These are phyloP conservation scores for Chloroclysta siterata DNA, from an alignment of 2,888 invertebrate species.

Conservation along the genomic window DNA sequence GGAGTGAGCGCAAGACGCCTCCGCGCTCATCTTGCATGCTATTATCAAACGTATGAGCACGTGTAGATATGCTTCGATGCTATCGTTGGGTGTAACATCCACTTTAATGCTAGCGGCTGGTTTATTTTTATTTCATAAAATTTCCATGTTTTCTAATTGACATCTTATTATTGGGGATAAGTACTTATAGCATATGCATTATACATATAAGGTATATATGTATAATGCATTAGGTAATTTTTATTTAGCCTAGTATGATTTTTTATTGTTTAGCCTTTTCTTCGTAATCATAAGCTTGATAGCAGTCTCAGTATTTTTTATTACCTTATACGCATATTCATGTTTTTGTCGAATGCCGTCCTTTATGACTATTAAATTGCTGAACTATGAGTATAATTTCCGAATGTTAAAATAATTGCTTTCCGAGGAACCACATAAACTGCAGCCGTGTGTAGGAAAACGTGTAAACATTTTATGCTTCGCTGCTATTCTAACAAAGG, in stretches of 20 bases:
- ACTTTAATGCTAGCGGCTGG: conserved; percentile 24
- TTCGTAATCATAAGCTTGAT: conserved; percentile 17
- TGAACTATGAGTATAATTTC: conserved; percentile 44
- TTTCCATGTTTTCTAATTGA: too few relatives aligned
- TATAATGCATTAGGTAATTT: too few relatives aligned
- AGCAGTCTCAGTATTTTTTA: conserved; percentile 10
- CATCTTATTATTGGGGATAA: too few relatives aligned
- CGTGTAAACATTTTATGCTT: conserved; percentile 66
- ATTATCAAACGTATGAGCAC: conserved; percentile 36
- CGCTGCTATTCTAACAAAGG: conserved; percentile 57
- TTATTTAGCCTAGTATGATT: too few relatives aligned
- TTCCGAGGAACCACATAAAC: conserved; percentile 57
- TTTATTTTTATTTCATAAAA: background rate
- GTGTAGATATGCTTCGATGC: conserved; percentile 29
- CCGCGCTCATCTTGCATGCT: conserved; percentile 30
- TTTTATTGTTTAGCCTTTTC: background rate
- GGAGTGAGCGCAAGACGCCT: conserved; percentile 53
- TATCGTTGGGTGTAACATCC: conserved; percentile 22
- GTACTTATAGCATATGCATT: too few relatives aligned
- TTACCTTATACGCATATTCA: conserved; percentile 3
- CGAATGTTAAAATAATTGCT: conserved; percentile 59
- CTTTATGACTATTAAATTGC: conserved; percentile 33
- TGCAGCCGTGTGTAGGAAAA: conserved; percentile 50
- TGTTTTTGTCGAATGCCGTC: conserved; percentile 10
- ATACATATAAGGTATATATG: too few relatives aligned